These are phyloP conservation scores for Dipodomys stephensi DNA, from an alignment of 2,113 vertebrate genomes.

Conservation along the genomic window DNA sequence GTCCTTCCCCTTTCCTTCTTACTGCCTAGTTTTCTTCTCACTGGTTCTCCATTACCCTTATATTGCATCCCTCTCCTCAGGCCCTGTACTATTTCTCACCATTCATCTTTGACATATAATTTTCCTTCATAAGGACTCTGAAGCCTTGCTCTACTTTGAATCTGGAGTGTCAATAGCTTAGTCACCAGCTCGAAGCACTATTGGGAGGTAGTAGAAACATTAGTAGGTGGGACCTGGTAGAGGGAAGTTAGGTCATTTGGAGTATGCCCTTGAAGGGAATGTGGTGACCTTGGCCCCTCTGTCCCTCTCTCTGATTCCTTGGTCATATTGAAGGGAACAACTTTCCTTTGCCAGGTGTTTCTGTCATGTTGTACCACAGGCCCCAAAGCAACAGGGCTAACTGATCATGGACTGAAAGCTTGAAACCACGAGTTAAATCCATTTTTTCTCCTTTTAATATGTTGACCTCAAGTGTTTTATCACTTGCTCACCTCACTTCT, in stretches of 20 bases:
- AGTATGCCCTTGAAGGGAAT: not conserved
- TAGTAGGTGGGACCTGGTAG: not conserved
- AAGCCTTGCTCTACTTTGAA: not conserved
- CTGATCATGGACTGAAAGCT: not conserved
- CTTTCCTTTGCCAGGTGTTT: not conserved
- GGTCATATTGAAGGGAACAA: not conserved
- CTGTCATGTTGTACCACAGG: no score
- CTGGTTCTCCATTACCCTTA: not conserved
- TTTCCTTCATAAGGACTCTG: not conserved
- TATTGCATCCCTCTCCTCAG: not conserved
- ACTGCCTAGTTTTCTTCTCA: not conserved
- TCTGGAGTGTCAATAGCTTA: not conserved
- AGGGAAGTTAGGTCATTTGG: not conserved
- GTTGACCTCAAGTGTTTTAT: not conserved
- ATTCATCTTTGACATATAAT: not conserved
- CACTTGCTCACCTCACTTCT: not conserved
- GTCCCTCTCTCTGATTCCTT: not conserved
- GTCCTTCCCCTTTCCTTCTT: not conserved
- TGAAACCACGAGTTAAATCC: not conserved
- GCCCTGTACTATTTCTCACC: not conserved
- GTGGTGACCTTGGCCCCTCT: not conserved
- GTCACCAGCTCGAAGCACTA: not conserved
- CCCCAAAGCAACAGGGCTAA: not conserved
- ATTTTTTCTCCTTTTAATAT: not conserved
- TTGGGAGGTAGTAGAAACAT: not conserved